These are phyloP conservation scores for Lepidurus packardi DNA, from an alignment of 1,140 invertebrate species.

Conservation along the genomic window DNA sequence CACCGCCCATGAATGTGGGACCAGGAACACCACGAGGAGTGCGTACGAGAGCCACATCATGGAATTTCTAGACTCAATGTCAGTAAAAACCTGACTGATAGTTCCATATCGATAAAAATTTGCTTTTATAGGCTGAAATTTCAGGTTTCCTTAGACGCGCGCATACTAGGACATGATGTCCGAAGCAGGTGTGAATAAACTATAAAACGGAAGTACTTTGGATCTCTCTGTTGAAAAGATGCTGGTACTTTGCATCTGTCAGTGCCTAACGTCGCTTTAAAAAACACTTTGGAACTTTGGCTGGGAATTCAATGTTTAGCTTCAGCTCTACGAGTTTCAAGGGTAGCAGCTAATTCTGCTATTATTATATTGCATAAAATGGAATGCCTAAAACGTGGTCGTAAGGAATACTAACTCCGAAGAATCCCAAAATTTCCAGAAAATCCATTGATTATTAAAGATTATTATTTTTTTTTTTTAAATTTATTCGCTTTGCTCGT, in stretches of 20 bases:
- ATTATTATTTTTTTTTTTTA: too few relatives aligned
- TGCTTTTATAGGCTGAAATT: neutral
- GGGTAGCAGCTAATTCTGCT: too few relatives aligned
- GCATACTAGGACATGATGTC: neutral
- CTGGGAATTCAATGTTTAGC: too few relatives aligned
- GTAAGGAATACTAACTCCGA: too few relatives aligned
- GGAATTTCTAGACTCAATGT: neutral
- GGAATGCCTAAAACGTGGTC: too few relatives aligned
- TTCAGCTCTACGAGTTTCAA: too few relatives aligned
- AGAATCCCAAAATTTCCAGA: too few relatives aligned
- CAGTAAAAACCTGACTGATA: neutral
- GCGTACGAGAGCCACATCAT: constrained; percentile 8
- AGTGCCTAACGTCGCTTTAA: neutral
- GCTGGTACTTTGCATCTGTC: neutral
- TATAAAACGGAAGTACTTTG: neutral
- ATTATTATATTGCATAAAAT: too few relatives aligned
- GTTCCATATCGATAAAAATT: neutral
- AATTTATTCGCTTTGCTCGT: too few relatives aligned
- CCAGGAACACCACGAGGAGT: neutral
- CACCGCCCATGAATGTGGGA: neutral
- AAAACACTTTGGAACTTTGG: too few relatives aligned
- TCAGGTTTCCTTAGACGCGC: neutral
- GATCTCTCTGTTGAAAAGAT: neutral
- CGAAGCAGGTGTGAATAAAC: neutral
- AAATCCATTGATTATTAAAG: too few relatives aligned